Evolutionary conservation across 2,797 vertebrate genomes (phyloP).

Genomic region (Acestrorhynchus altus): DNA sequence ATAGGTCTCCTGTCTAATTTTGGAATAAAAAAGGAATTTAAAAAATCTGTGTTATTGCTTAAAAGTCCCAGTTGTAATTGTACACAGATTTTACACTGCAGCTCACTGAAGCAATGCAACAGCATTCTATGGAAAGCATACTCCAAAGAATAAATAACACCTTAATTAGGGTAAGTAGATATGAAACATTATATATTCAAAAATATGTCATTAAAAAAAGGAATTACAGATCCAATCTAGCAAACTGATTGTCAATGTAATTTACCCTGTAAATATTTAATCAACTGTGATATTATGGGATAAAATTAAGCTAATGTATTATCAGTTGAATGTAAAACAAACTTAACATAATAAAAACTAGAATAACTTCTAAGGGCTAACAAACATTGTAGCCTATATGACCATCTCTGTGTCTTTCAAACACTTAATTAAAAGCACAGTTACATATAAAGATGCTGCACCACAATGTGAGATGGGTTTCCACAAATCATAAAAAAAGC

Average conservation of each 20-base stretch:
- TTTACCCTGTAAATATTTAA: too few species aligned
- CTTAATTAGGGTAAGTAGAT: background rate
- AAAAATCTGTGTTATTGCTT: background rate
- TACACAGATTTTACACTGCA: too few species aligned
- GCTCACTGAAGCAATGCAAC: background rate
- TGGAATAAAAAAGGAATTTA: conserved; percentile 1
- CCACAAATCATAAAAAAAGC: conserved; percentile 59
- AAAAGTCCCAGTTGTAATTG: too few species aligned
- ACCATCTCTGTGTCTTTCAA: conserved; percentile 50
- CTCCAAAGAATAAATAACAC: background rate
- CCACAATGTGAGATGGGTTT: conserved; percentile 24
- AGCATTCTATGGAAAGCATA: background rate
- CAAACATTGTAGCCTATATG: background rate
- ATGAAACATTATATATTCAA: too few species aligned
- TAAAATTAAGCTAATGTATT: too few species aligned
- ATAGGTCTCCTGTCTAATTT: conserved; percentile 76
- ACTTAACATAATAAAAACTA: background rate
- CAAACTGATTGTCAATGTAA: too few species aligned
- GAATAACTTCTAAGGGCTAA: background rate
- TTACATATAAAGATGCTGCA: conserved; percentile 15
- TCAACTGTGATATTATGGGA: too few species aligned
- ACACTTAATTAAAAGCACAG: conserved; percentile 47
- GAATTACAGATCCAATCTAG: too few species aligned
- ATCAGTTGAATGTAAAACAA: too few species aligned
- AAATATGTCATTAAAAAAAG: too few species aligned